Percentiles rank a stretch among this genome's conserved stretches.
phyloP scores from a whole-genome alignment of 2,797 vertebrate species.

The Argya squamiceps region DNA sequence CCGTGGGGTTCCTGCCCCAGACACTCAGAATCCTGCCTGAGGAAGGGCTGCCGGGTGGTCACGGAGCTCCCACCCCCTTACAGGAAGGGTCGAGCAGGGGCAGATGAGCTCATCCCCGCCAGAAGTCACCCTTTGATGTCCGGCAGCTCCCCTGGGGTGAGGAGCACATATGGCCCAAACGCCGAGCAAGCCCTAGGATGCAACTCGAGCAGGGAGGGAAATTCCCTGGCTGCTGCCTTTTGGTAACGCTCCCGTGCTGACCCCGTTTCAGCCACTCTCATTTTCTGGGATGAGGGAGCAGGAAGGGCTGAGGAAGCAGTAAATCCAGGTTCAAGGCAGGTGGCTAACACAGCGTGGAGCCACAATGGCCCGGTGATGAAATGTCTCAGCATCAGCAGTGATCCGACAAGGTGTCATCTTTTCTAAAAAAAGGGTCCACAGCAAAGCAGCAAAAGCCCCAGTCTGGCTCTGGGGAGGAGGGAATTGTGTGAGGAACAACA shows the following conservation, averaged over 20 bases:
- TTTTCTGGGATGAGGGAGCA: conserved; percentile 10
- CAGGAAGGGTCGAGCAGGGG: not conserved
- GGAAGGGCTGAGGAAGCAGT: not conserved
- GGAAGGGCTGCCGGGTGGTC: not conserved
- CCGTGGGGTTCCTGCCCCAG: not conserved
- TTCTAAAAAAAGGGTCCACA: not conserved
- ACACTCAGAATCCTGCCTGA: rapidly evolving
- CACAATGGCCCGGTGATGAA: not conserved
- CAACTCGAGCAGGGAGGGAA: conserved; percentile 44
- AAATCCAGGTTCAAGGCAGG: conserved; percentile 17
- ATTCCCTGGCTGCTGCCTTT: conserved; percentile 32
- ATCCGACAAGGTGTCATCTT: not conserved
- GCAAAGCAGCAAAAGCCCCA: rapidly evolving
- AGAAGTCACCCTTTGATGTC: conserved; percentile 40
- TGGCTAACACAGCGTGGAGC: not conserved
- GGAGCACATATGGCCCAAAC: conserved; percentile 30
- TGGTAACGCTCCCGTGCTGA: not conserved
- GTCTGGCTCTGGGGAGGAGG: not conserved
- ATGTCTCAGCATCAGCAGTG: not conserved
- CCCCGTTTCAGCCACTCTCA: not conserved
- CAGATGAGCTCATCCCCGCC: conserved; percentile 6
- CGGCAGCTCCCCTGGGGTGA: not conserved
- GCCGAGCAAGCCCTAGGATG: not conserved
- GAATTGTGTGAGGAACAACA: rapidly evolving
- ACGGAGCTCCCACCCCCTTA: not conserved